A percentile compares a stretch with the other conserved stretches of the same genome.
phyloP scores from a whole-genome alignment of 2,113 vertebrate species.

The Cyanistes caeruleus region DNA sequence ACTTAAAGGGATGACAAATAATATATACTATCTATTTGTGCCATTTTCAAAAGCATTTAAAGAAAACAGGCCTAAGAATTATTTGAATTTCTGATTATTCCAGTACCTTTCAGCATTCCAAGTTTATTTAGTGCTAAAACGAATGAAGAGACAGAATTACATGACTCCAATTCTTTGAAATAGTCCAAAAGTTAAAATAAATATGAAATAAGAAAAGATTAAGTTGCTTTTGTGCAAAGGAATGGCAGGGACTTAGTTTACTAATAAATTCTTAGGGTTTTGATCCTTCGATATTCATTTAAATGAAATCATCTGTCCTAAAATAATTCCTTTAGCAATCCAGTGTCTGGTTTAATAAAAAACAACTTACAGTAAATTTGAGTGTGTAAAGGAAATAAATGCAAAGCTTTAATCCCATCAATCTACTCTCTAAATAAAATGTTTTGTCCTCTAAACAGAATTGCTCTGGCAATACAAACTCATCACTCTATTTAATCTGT shows the following conservation, averaged over 20 bases:
- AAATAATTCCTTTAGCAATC: conserved; percentile 55
- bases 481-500: conserved; percentile 70
- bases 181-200: not conserved
- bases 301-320: conserved; percentile 52
- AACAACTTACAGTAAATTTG: conserved; percentile 35
- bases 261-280: conserved; percentile 33
- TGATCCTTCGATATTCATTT: conserved; percentile 32
- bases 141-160: not conserved
- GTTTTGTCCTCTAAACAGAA: conserved; percentile 57
- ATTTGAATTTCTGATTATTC: not conserved
- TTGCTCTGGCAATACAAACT: conserved; percentile 68
- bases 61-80: not conserved
- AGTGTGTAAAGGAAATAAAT: conserved; percentile 61
- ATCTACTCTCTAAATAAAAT: conserved; percentile 38
- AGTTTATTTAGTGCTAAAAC: not conserved
- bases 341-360: conserved; percentile 59
- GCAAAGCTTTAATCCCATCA: conserved; percentile 60
- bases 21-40: not conserved
- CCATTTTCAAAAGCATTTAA: not conserved
- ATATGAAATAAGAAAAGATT: not conserved
- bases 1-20: not conserved
- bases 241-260: not conserved
- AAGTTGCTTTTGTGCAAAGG: conserved; percentile 33
- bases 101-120: not conserved
- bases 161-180: not conserved